These are phyloP conservation scores for Fukomys damarensis DNA, from an alignment of 2,113 vertebrate species.

Conservation along the genomic window DNA sequence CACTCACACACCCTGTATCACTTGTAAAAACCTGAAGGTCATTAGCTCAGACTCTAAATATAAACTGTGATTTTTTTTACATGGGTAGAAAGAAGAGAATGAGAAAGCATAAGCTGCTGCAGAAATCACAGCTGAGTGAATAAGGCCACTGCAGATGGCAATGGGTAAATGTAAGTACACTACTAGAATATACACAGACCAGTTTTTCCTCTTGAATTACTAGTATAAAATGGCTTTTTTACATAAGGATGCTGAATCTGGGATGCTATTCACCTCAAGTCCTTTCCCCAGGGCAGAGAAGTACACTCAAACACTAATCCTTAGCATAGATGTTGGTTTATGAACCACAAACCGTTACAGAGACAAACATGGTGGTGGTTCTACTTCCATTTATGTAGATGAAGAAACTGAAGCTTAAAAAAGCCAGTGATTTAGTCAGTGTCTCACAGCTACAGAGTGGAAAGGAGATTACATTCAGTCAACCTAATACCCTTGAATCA, in stretches of 20 bases:
- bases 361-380: neutral
- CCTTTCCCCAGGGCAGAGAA: neutral
- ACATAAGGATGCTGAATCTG: neutral
- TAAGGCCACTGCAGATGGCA: neutral
- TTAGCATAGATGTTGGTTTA: neutral
- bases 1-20: neutral
- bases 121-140: neutral
- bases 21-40: neutral
- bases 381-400: neutral
- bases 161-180: neutral
- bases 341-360: neutral
- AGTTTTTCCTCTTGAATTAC: neutral
- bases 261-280: neutral
- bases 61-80: neutral
- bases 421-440: neutral
- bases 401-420: slow-evolving; percentile 2
- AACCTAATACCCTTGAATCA: neutral
- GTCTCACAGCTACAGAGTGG: neutral
- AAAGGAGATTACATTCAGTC: neutral
- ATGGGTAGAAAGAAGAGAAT: neutral
- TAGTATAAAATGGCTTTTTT: neutral
- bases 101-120: neutral
- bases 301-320: neutral
- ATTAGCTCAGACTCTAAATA: slow-evolving; percentile 7
- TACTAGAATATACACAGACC: neutral